Conservation (phyloP, 2,888 invertebrate species). For the Oscheius sp. region DNA sequence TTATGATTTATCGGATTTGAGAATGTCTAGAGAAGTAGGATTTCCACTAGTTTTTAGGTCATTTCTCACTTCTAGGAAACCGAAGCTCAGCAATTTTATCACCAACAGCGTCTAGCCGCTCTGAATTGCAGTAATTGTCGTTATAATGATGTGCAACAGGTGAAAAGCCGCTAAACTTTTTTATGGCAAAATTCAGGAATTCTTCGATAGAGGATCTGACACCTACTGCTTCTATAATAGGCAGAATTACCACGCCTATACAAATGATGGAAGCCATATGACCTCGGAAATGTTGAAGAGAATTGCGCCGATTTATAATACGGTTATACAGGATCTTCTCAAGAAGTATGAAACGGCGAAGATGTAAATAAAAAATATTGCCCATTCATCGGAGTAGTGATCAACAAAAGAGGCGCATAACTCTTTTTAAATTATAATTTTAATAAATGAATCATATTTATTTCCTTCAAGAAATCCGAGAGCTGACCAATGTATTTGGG, state of each 20-base stretch:
- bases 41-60: not conserved
- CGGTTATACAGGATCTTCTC: too few relatives aligned
- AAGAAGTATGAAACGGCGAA: too few relatives aligned
- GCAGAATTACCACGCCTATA: slow-evolving; percentile 13
- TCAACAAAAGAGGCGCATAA: too few relatives aligned
- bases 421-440: too few relatives aligned
- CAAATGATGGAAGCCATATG: slow-evolving; percentile 12
- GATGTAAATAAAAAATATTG: too few relatives aligned
- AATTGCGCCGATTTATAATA: not conserved
- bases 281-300: slow-evolving; percentile 5
- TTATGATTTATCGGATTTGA: not conserved
- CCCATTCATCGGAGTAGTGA: too few relatives aligned
- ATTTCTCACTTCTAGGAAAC: too few relatives aligned
- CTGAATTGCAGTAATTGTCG: not conserved
- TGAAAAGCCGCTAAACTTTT: too few relatives aligned
- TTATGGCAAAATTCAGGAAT: too few relatives aligned
- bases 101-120: not conserved
- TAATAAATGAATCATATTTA: too few relatives aligned
- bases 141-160: slow-evolving; percentile 1
- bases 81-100: not conserved
- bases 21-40: not conserved
- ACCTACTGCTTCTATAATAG: slow-evolving; percentile 14
- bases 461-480: too few relatives aligned
- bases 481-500: too few relatives aligned
- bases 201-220: not conserved